A percentile compares a stretch with the other conserved stretches of the same genome.
These are phyloP conservation scores for Listrodromus nycthemerus DNA, from an alignment of 2,888 invertebrate genomes.

Conservation along the genomic window DNA sequence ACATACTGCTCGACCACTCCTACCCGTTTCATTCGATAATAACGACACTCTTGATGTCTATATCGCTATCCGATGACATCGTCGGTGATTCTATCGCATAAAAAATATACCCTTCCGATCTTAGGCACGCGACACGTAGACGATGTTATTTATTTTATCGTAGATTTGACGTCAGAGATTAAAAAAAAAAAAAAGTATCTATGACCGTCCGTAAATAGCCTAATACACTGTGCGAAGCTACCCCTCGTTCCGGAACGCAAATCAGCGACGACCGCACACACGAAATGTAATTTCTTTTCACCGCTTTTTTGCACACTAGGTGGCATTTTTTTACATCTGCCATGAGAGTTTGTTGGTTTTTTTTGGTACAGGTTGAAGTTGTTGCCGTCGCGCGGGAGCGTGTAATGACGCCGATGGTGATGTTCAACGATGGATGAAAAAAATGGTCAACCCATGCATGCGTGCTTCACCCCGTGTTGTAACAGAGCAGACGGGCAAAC, in stretches of 20 bases:
- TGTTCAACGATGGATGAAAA: conserved; percentile 65
- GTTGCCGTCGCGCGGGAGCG: conserved; percentile 45
- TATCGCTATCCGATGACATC: conserved; percentile 39
- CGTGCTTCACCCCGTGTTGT: conserved; percentile 35
- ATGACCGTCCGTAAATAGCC: conserved; percentile 30
- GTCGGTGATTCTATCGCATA: conserved; percentile 9
- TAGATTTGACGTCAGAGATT: conserved; percentile 30
- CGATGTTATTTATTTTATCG: conserved; percentile 39
- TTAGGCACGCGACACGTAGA: neutral
- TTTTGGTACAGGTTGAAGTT: conserved; percentile 53
- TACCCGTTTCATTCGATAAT: conserved; percentile 58
- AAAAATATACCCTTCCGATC: neutral
- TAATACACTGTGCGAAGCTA: conserved; percentile 1
- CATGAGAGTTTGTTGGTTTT: conserved; percentile 13
- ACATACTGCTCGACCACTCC: conserved; percentile 30
- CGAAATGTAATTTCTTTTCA: conserved; percentile 30
- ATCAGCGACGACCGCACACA: neutral
- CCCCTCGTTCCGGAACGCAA: conserved; percentile 45
- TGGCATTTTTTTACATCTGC: conserved; percentile 33
- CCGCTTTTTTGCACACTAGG: conserved; percentile 18
- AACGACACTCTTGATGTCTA: conserved; percentile 61
- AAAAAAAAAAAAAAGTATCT: conserved; percentile 18
- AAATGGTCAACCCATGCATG: conserved; percentile 55
- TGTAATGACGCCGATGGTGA: conserved; percentile 58
- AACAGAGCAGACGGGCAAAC: conserved; percentile 19